Evolutionary conservation across 2,888 invertebrate species (phyloP), one percentile per base, ranked within the genome.

Genomic region (Syritta pipiens): DNA sequence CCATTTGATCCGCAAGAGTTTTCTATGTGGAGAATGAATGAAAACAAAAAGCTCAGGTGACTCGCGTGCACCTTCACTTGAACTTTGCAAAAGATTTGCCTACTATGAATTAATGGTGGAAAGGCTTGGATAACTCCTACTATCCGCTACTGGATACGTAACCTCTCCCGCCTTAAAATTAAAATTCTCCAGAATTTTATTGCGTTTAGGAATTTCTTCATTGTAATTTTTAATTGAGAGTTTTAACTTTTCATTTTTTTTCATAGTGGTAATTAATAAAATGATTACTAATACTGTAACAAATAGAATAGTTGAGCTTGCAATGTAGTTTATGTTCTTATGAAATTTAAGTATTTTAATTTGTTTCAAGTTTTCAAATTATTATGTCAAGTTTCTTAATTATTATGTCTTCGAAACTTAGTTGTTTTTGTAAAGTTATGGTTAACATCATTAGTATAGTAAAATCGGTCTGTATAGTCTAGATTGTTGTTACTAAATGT

Each of bases 341-440:
- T 51, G 49, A 19, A 51, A 30, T 20, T 32, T 51, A 19, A 51
- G 32, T 32, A 51, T 7, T 51, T 51, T 32, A n/a, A 42, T 42
- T n/a, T 42, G 42, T 42, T 42, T 20, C 20, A 42, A 22, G 4
- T 42, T 42, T 42, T 20, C 42, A 10, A 20, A 42, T 42, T n/a
- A 22, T 42, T 5, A 42, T 4, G 10, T 42, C 28, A 48, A 48
- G 28, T n/a, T 48, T 48, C 17, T 48, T 48, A 9, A 28, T 17
- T 22, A 9, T 5, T n/a, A 49, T 49, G 5, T 48, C 46, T 48
- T 48, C 28, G 9, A 48, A 48, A 14, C 9, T 48, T 32, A 10
- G 5, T 12, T 17, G 1, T n/a, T 44, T 24, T 44, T 1, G 22
- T 44, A 10, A 24, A 44, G 24, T 44, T 44, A 22, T 44, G 10